Conservation (phyloP, 2,113 vertebrate genomes). For the Cyprinodon tularosa region DNA sequence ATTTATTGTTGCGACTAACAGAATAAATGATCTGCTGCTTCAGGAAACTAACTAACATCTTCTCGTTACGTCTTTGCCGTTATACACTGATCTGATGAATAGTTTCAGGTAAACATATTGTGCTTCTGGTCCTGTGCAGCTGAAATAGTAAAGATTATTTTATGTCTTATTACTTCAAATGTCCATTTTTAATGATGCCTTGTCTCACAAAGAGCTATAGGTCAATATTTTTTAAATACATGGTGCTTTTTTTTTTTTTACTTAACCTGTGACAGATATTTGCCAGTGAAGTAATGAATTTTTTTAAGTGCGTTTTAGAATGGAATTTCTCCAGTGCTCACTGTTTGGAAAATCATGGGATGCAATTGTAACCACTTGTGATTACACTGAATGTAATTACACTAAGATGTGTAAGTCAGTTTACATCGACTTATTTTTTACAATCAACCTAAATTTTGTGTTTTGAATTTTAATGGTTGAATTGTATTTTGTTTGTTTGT, state of each 20-base stretch:
- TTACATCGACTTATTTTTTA: conserved; percentile 23
- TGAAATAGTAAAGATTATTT: conserved; percentile 33
- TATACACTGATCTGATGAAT: not conserved
- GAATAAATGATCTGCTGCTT: not conserved
- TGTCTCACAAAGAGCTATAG: conserved; percentile 42
- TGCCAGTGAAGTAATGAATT: conserved; percentile 29
- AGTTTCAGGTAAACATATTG: conserved; percentile 43
- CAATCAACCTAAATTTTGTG: conserved; percentile 6
- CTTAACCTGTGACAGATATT: conserved; percentile 8
- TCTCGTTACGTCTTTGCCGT: not conserved
- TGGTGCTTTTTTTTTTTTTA: conserved; percentile 40
- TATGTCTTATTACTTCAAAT: conserved; percentile 17
- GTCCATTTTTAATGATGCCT: conserved; percentile 10
- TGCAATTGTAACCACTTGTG: conserved; percentile 34
- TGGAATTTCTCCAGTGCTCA: not conserved
- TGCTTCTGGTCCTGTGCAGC: conserved; percentile 49
- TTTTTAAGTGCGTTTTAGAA: conserved; percentile 14
- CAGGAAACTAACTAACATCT: not conserved
- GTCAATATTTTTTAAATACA: conserved; percentile 23
- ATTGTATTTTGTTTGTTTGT: conserved; percentile 25
- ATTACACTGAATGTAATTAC: conserved; percentile 16
- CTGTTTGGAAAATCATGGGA: not conserved
- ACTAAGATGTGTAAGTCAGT: not conserved
- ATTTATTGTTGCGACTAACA: not conserved
- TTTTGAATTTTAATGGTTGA: not conserved